Conservation (phyloP, 2,113 vertebrate genomes). For the Prolemur simus region DNA sequence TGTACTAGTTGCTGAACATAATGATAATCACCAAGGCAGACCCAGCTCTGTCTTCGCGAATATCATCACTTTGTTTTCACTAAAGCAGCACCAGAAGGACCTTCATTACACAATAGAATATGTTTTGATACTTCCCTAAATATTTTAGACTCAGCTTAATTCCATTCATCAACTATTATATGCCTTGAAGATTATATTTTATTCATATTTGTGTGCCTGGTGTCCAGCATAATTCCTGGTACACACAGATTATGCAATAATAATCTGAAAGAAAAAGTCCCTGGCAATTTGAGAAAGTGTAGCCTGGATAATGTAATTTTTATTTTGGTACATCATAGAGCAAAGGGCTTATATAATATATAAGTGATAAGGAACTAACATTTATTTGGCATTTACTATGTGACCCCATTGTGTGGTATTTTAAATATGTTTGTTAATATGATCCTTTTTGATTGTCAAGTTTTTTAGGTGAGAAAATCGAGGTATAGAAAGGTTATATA, state of each 20-base stretch:
- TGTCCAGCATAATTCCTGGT: not conserved
- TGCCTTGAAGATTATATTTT: not conserved
- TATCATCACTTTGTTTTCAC: not conserved
- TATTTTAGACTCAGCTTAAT: not conserved
- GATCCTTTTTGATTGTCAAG: not conserved
- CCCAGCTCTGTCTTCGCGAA: not conserved
- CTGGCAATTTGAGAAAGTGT: not conserved
- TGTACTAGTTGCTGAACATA: not conserved
- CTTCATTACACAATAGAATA: not conserved
- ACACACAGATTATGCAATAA: not conserved
- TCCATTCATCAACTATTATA: not conserved
- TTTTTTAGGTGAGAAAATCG: not conserved
- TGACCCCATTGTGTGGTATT: not conserved
- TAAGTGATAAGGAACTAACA: not conserved
- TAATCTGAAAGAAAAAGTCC: not conserved
- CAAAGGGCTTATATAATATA: not conserved
- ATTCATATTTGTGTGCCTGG: not conserved
- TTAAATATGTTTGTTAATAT: not conserved
- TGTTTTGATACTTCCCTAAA: not conserved
- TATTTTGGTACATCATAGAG: not conserved
- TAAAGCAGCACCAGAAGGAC: not conserved
- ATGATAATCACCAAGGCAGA: not conserved
- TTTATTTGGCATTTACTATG: not conserved
- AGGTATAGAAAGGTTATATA: not conserved
- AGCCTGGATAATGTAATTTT: not conserved